A percentile compares a stretch with the other conserved stretches of the same genome.
phyloP scores from a whole-genome alignment of 2,888 invertebrate genomes.

The Orchesella flavescens region DNA sequence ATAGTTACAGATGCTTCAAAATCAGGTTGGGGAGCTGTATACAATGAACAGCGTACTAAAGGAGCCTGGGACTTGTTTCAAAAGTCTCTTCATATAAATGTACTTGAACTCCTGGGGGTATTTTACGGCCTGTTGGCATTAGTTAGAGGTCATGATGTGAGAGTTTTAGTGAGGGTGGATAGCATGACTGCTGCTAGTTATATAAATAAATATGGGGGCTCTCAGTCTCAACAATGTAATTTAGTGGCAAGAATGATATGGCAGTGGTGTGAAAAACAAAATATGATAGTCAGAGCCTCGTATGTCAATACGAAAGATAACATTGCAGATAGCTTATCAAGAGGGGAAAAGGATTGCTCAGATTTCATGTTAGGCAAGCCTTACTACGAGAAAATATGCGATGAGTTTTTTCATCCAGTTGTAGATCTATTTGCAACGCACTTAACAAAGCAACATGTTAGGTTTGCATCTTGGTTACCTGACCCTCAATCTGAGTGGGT shows the following conservation, averaged over 20 bases:
- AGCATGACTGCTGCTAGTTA: constrained; percentile 4
- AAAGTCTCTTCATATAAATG: constrained; percentile 3
- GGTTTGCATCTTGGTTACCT: constrained; percentile 42
- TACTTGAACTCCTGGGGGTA: constrained; percentile 11
- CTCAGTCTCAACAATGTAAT: neutral
- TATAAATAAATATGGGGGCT: constrained; percentile 34
- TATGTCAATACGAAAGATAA: constrained; percentile 31
- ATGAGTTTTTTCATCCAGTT: constrained; percentile 6
- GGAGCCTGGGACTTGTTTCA: neutral
- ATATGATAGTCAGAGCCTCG: neutral
- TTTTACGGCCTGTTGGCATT: neutral
- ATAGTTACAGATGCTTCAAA: constrained; percentile 3
- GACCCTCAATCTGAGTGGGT: constrained; percentile 36
- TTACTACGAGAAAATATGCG: neutral
- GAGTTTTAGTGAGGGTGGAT: constrained; percentile 17
- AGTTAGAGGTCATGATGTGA: neutral
- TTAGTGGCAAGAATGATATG: neutral
- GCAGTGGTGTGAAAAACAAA: constrained; percentile 12
- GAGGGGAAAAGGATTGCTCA: neutral
- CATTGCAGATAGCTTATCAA: constrained; percentile 12
- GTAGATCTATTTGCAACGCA: constrained; percentile 59
- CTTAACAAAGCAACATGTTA: constrained; percentile 34
- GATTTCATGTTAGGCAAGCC: constrained; percentile 9
- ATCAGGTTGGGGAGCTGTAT: constrained; percentile 15
- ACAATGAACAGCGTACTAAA: neutral